Conservation (phyloP, 2,888 invertebrate genomes). For the Andrena bicolor region DNA sequence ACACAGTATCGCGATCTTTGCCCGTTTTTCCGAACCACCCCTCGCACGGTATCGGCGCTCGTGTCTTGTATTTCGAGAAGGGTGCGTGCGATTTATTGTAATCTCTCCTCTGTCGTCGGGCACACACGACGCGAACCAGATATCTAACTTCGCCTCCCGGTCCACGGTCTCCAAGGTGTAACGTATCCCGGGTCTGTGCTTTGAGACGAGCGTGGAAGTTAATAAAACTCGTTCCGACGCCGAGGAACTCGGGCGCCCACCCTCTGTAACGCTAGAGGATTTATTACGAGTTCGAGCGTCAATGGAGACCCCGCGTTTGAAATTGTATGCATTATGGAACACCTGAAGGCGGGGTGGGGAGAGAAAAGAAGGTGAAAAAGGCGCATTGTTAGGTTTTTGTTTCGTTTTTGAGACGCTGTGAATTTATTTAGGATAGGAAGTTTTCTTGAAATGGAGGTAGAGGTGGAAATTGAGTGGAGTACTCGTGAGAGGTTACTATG, state of each 20-base stretch:
- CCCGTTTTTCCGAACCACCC: conserved; percentile 35
- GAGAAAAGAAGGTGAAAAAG: no score
- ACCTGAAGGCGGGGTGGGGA: neutral
- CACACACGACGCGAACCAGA: conserved; percentile 44
- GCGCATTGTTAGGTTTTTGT: no score
- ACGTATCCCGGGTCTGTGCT: conserved; percentile 51
- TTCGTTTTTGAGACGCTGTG: no score
- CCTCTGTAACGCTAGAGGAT: conserved; percentile 34
- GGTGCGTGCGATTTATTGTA: conserved; percentile 79
- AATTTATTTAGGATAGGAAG: no score
- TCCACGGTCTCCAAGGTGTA: conserved; percentile 45
- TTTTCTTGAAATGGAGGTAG: no score
- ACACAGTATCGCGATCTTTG: conserved; percentile 70
- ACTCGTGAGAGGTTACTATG: no score
- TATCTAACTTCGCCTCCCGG: conserved; percentile 62
- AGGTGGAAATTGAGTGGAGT: no score
- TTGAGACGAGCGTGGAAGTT: conserved; percentile 59
- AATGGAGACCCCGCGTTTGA: conserved; percentile 28
- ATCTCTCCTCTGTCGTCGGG: conserved; percentile 60
- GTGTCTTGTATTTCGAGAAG: conserved; percentile 79
- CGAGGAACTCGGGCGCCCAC: conserved; percentile 9
- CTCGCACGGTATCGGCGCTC: conserved; percentile 57
- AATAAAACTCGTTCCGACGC: conserved; percentile 64
- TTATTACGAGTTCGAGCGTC: conserved; percentile 36
- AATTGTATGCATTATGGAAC: neutral